A percentile compares a stretch with the other conserved stretches of the same genome.
phyloP scores from a whole-genome alignment of 1,140 invertebrate species.

The Wasmannia auropunctata region DNA sequence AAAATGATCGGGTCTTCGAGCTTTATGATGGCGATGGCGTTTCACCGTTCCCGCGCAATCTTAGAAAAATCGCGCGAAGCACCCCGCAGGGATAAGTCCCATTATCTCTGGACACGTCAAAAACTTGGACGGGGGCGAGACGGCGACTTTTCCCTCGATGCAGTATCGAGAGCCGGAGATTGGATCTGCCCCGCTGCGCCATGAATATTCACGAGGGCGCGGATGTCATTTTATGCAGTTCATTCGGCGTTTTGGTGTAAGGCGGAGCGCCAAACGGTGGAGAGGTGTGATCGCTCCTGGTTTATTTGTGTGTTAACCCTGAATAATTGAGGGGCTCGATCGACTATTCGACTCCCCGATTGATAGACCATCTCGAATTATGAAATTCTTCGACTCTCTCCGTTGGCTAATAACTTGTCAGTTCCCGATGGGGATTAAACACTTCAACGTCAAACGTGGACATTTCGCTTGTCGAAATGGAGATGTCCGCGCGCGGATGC shows the following conservation, averaged over 20 bases:
- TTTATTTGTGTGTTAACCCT: conserved; percentile 16
- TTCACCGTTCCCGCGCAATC: conserved; percentile 14
- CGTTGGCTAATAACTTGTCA: background rate
- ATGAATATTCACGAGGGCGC: conserved; percentile 43
- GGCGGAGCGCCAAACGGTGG: background rate
- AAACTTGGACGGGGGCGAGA: conserved; percentile 2
- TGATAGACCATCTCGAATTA: background rate
- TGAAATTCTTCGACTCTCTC: conserved; percentile 6
- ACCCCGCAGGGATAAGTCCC: background rate
- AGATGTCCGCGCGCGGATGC: background rate
- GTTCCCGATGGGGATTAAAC: background rate
- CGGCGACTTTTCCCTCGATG: background rate
- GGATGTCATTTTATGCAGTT: conserved; percentile 33
- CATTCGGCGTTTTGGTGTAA: conserved; percentile 14
- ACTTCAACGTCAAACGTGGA: conserved; percentile 1
- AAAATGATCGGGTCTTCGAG: background rate
- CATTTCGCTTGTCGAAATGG: conserved; percentile 13
- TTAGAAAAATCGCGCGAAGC: conserved; percentile 9
- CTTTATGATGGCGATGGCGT: too few relatives aligned
- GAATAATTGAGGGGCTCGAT: conserved; percentile 26
- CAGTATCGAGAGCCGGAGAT: conserved; percentile 22
- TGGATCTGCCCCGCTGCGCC: background rate
- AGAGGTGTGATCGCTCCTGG: background rate
- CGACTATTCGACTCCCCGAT: conserved; percentile 12
- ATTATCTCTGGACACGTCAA: conserved; percentile 38